Base-by-base conservation (phyloP, 2,888 invertebrate genomes). In the Heliconius aoede region DNA sequence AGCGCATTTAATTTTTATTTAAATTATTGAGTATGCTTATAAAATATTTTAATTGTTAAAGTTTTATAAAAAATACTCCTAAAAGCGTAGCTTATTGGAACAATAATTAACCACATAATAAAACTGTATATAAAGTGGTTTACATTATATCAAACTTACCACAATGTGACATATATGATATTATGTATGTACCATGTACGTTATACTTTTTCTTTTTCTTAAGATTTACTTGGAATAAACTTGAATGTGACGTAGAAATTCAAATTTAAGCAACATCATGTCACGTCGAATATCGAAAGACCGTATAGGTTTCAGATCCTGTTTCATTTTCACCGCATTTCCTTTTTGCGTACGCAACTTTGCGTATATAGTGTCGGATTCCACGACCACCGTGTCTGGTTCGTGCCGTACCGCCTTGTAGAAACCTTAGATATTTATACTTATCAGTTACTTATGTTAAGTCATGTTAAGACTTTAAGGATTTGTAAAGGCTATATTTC, bases 241-340 rank as follows among this genome's bases (percentile, higher is more conserved):
- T 9, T 11, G n/a, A n/a, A 4, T 55, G n/a, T n/a, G 64, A n/a
- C 1, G 30, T 64, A 11, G 36, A 65, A 65, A 15, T 15, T 13
- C 30, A 64, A 32, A 64, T 64, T 64, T 32, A 5, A 32, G 64
- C 61, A 55, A 61, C 62, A 13, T 26, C 4, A 71, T 36, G 26
- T 55, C 36, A 64, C 62, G 1, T 62, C 28, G n/a, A 64, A 71
- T 64, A 71, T 75, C 55, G 36, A 64, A 58, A 65, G 76, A 67
- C 55, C 55, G 61, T 75, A 79, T 79, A 71, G 76, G 69, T 79
- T 76, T 72, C 79, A 78, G 73, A 74, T 76, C 78, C 78, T 75
- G 77, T 75, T 73, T 79, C 68, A 61, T 76, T 78, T 78, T 76
- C 79, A 76, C 76, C 79, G 76, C 79, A 74, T 79, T 79, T 79